Percentiles rank a stretch among this genome's conserved stretches.
Evolutionary conservation across 2,113 vertebrate genomes (phyloP).

Genomic region (Mustela nigripes): DNA sequence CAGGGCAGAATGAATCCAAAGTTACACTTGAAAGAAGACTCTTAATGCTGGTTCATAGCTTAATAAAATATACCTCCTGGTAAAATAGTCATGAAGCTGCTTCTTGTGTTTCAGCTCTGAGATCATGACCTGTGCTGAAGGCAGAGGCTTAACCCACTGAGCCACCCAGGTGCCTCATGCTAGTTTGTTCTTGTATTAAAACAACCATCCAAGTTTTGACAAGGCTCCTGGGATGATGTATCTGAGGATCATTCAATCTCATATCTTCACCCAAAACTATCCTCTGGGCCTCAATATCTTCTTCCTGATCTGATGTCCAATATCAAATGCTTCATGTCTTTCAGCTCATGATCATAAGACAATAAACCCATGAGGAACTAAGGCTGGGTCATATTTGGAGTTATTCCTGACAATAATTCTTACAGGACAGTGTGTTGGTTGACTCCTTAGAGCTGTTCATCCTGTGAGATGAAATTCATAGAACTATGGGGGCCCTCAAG

Average conservation of each 20-base stretch:
- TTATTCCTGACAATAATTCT: neutral
- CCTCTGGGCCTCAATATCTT: neutral
- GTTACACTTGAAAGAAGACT: neutral
- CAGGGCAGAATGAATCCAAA: neutral
- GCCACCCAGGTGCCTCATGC: too few relatives aligned
- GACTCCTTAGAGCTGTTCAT: neutral
- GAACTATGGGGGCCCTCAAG: neutral
- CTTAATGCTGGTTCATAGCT: neutral
- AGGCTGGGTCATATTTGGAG: neutral
- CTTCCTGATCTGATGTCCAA: neutral
- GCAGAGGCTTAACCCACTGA: too few relatives aligned
- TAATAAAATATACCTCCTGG: neutral
- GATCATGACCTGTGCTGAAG: too few relatives aligned
- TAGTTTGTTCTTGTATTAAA: constrained; percentile 8
- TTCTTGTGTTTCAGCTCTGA: neutral
- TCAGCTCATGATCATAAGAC: neutral
- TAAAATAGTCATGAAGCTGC: neutral
- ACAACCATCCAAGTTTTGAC: neutral
- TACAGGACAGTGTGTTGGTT: neutral
- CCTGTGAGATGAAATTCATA: neutral
- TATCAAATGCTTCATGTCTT: neutral
- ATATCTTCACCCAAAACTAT: neutral
- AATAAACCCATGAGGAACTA: neutral
- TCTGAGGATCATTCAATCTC: neutral
- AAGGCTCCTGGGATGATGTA: constrained; percentile 23